Evolutionary conservation across 2,113 vertebrate genomes (phyloP), one percentile per base, ranked within the genome.

Genomic region (Pipra filicauda): DNA sequence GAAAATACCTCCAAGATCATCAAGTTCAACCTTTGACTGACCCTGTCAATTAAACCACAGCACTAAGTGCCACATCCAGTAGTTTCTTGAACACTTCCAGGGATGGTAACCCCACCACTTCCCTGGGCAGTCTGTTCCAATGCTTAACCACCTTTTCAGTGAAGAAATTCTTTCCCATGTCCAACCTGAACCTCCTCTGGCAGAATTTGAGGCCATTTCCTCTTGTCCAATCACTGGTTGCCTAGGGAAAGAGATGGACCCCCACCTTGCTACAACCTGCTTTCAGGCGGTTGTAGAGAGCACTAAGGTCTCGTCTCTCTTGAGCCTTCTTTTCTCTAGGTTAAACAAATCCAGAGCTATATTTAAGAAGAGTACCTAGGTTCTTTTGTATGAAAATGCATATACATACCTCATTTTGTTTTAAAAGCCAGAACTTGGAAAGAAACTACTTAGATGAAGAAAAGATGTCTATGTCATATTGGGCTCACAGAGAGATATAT

Each of bases 71-170:
- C 24, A 48, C 5, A 11, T 59, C 13, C 70, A 26, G 61, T 3
- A 0, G 0, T 39, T 46, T 24, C 54, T n/a, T 54, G 8, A 54
- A n/a, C 23, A 26, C 13, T 41, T n/a, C 39, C 30, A 30, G 7
- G 30, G n/a, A 30, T 3, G 3, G 6, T 39, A 46, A 59, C 46
- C 30, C 19, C 46, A 57, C 4, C 27, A 13, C 15, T n/a, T 26
- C 57, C 44, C 54, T 54, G n/a, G 43, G 20, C 20, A 75, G 78
- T 39, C 57, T 39, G 23, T 52, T 39, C 33, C 46, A 54, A 17
- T 24, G 37, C 52, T 74, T 13, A 39, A 61, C 28, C 7, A 69
- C 12, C 13, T 24, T 39, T 44, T n/a, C 39, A 61, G 19, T 1
- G 3, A 75, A 75, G 12, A 46, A 67, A 61, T 46, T 61, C 12